Percentiles rank a stretch among this genome's conserved stretches.
Conservation (phyloP, 2,113 vertebrate species). For the Plotosus lineatus region DNA sequence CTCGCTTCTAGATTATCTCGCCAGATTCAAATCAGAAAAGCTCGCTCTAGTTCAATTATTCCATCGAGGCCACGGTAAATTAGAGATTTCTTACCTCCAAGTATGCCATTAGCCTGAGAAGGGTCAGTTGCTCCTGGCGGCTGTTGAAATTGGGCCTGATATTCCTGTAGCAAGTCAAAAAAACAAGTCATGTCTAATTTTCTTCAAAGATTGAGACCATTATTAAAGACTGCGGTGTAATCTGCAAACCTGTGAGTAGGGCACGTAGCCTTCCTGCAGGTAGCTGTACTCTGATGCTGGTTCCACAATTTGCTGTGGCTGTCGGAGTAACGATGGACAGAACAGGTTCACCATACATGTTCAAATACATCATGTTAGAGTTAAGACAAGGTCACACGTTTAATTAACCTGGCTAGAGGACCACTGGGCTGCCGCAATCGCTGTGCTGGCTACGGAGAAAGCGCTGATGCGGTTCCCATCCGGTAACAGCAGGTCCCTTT, state of each 20-base stretch:
- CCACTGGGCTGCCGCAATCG: constrained; percentile 98
- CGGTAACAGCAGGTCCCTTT: constrained; percentile 89
- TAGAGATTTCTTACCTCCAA: constrained; percentile 67
- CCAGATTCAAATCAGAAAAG: background rate
- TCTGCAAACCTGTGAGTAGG: constrained; percentile 81
- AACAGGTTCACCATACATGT: background rate
- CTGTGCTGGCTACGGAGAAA: constrained; percentile 96
- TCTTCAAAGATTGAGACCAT: background rate
- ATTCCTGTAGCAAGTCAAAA: constrained; percentile 74
- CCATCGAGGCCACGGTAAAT: background rate
- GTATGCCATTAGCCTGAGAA: constrained; percentile 76
- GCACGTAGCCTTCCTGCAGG: constrained; percentile 85
- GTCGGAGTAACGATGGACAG: constrained; percentile 33
- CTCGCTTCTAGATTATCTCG: background rate
- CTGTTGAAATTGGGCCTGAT: constrained; percentile 84
- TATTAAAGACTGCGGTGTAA: background rate
- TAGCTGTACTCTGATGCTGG: constrained; percentile 86
- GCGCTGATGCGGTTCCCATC: constrained; percentile 96
- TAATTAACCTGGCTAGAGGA: constrained; percentile 92
- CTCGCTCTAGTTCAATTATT: background rate
- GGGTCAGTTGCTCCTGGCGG: constrained; percentile 77
- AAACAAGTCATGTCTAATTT: background rate
- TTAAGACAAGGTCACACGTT: background rate
- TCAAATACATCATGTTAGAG: background rate
- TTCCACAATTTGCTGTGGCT: constrained; percentile 86